Percentiles rank a stretch among this genome's conserved stretches.
These are phyloP conservation scores for Aspidiotus destructor DNA, from an alignment of 2,888 invertebrate species.

Conservation along the genomic window DNA sequence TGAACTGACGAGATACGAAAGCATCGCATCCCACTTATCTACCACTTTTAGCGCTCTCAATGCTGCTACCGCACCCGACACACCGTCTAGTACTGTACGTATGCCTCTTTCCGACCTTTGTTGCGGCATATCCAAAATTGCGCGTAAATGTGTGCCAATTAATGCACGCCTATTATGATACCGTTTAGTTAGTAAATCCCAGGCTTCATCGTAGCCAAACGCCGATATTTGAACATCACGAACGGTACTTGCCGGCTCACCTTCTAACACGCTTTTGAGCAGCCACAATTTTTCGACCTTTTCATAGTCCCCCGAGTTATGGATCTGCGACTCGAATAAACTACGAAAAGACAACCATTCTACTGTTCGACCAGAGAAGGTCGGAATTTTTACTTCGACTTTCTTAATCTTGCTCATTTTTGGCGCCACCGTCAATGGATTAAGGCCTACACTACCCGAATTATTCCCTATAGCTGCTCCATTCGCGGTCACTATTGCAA, in stretches of 20 bases:
- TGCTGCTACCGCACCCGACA: background rate
- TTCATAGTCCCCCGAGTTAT: background rate
- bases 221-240: background rate
- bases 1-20: background rate
- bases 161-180: background rate
- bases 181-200: conserved; percentile 7
- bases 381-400: conserved; percentile 1
- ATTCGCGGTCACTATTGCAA: background rate
- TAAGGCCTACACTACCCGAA: background rate
- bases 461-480: background rate
- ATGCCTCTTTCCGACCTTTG: background rate
- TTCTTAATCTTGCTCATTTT: background rate
- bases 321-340: background rate
- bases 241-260: background rate
- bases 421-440: background rate
- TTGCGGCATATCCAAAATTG: background rate
- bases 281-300: background rate
- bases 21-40: background rate
- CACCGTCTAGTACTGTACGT: background rate
- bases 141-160: background rate
- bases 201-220: background rate
- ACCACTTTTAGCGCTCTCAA: background rate
- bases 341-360: background rate
- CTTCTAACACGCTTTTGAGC: background rate
- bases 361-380: background rate